Conservation (phyloP, 1,140 invertebrate species). For the Lamellibrachia luymesi region DNA sequence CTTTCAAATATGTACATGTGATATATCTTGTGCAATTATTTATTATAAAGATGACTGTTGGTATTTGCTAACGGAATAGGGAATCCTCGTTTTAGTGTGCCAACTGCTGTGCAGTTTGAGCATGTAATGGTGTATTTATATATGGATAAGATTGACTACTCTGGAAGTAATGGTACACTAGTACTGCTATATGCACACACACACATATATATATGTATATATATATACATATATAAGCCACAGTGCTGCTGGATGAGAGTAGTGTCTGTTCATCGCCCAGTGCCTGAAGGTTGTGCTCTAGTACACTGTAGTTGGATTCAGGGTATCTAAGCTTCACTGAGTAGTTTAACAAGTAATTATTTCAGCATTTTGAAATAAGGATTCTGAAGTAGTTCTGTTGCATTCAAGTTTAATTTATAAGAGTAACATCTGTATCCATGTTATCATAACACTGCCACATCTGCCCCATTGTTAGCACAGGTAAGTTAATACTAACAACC, state of each 20-base stretch:
- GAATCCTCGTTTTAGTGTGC: background rate
- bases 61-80: background rate
- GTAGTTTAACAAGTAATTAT: background rate
- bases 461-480: background rate
- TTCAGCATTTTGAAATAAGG: background rate
- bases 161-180: background rate
- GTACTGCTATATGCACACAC: background rate
- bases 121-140: background rate
- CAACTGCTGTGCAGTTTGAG: background rate
- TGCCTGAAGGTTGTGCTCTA: no score
- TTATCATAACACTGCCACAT: background rate
- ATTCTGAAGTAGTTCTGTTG: background rate
- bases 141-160: background rate
- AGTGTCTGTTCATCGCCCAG: no score
- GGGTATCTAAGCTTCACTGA: background rate
- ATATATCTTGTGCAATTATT: background rate
- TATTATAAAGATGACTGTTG: background rate
- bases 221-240: no score
- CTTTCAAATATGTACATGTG: background rate
- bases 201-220: background rate
- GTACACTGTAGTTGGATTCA: no score
- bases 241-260: no score
- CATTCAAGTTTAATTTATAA: background rate
- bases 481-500: background rate
- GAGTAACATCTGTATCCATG: background rate